Evolutionary conservation across 2,888 invertebrate species (phyloP), one percentile per base, ranked within the genome.

Genomic region (Acrobasis suavella): DNA sequence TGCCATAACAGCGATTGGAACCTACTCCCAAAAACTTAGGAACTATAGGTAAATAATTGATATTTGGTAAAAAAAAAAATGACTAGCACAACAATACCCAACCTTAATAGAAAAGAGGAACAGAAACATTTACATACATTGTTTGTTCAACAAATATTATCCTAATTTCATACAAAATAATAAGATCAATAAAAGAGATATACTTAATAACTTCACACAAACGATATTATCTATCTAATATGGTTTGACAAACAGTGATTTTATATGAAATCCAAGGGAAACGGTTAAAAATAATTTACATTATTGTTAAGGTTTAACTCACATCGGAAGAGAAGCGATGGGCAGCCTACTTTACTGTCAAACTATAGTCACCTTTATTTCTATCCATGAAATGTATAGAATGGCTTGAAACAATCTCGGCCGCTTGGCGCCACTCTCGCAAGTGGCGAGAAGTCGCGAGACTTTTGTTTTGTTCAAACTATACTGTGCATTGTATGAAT

Each of bases 41-140:
- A 7, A 73, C 69, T 72, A 66, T 62, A 66, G 70, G 75, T 73
- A 73, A 71, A 76, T 73, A 73, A 73, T 76, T 74, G 75, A 79
- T 71, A 77, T 82, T 83, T 83, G 81, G 82, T 83, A 80, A 76
- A 76, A 80, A 70, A n/a, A 7, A 73, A 59, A 77, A 75, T 84
- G 85, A 86, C 85, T 86, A 85, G 85, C 75, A 79, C 56, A 74
- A 70, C 72, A 65, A 61, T 67, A 68, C 72, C 69, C 71, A 67
- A 68, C 66, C 62, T 67, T 32, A 49, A 15, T 52, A 59, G 67
- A 62, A 64, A 52, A 62, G 58, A 72, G 64, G 64, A 71, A 69
- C 61, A 64, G 66, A 12, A 12, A 14, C 1, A 42, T 10, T 3
- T 46, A 6, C n/a, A 1, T 46, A 42, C 46, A 46, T 46, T 46